Conservation (phyloP, 2,888 invertebrate genomes). For the Catocala sponsa region DNA sequence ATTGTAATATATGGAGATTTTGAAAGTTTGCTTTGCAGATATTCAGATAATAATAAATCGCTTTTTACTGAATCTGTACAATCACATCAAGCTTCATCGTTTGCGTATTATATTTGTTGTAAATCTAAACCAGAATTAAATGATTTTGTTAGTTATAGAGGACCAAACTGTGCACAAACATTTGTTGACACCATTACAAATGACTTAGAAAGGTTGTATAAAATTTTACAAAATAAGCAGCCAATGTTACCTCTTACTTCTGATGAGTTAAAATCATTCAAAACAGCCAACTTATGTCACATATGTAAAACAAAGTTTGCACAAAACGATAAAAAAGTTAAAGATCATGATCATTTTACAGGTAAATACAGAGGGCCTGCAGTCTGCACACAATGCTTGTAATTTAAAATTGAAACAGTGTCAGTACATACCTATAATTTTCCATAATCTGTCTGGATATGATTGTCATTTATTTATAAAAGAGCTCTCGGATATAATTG, state of each 20-base stretch:
- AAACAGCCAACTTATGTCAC: no score
- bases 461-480: slow-evolving; percentile 9
- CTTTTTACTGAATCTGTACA: slow-evolving; percentile 7
- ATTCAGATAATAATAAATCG: slow-evolving; percentile 13
- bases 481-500: no score
- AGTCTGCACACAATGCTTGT: no score
- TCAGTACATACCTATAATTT: neutral
- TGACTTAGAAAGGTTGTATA: no score
- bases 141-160: slow-evolving; percentile 12
- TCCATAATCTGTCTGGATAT: neutral
- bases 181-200: neutral
- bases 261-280: no score
- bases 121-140: slow-evolving; percentile 6
- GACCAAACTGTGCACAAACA: slow-evolving; percentile 3
- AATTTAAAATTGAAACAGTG: slow-evolving; percentile 2
- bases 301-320: no score
- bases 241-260: no score
- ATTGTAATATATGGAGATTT: neutral
- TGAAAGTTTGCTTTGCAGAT: slow-evolving; percentile 7
- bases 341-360: no score
- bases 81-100: slow-evolving; percentile 6
- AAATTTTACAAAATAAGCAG: no score
- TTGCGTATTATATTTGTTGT: slow-evolving; percentile 12
- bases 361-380: no score
- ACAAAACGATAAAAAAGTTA: no score